Base-by-base conservation (phyloP, 1,140 invertebrate species). In the Heliconius himera region DNA sequence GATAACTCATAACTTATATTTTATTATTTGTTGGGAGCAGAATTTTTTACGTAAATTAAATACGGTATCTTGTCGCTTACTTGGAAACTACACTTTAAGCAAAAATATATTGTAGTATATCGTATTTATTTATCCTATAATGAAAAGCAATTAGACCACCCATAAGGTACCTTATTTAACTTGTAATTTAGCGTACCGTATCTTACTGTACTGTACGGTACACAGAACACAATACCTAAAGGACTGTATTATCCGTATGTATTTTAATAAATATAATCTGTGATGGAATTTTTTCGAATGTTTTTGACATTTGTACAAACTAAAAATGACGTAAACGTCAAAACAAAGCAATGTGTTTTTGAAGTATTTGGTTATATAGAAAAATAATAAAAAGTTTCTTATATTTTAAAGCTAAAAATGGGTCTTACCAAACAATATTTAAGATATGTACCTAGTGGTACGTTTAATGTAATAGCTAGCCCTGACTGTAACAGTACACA, bases 341-440 rank as follows among this genome's bases (percentile, higher is more conserved):
- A 80, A 88, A 85, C 83, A 86, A 86, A 81, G 79, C 81, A 80
- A 78, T 77, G 81, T 76, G 79, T 79, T 74, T 78, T 5, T 66
- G 60, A n/a, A 66, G 71, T 54, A 46, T 60, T 81, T 80, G 80
- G 33, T 77, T 73, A 72, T n/a, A 20, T 66, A 66, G 22, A 26
- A 66, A 66, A 20, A 22, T 72, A 71, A 73, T 41, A 49, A 46
- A n/a, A n/a, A 73, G 20, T 73, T 73, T n/a, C 36, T 75, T 54
- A 33, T 8, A 38, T 22, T 22, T 76, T 36, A 72, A 46, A 66
- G 95, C 87, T 84, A 56, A 56, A 56, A n/a, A 99, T 99, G 99
- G 98, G 98, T 81, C 94, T 99, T 83, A 99, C 99, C 29, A 99
- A 99, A 91, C 98, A 99, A 95, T 99, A 99, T 96, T 95, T 99